Evolutionary conservation across 2,113 vertebrate species (phyloP).

Genomic region (Oophaga pumilio): DNA sequence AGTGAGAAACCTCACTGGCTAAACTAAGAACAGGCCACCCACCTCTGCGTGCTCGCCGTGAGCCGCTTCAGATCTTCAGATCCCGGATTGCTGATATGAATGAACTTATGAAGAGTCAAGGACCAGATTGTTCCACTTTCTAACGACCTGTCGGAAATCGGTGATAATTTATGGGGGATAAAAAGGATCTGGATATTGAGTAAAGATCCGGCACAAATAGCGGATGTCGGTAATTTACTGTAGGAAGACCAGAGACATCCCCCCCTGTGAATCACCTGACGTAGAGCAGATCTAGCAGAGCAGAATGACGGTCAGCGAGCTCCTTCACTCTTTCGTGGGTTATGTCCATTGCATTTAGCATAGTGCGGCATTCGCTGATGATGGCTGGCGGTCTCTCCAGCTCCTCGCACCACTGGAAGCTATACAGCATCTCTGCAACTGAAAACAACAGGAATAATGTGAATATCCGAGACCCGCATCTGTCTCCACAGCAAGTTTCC

Average conservation of each 20-base stretch:
- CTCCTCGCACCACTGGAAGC: slow-evolving; percentile 92
- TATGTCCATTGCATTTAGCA: slow-evolving; percentile 78
- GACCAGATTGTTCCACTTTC: slow-evolving; percentile 87
- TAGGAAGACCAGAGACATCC: neutral
- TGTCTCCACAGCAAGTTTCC: too few relatives aligned
- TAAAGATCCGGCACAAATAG: neutral
- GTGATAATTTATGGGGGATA: neutral
- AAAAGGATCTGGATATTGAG: neutral
- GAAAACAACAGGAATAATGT: neutral
- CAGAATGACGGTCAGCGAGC: slow-evolving; percentile 62
- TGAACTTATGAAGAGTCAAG: slow-evolving; percentile 81
- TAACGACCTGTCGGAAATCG: slow-evolving; percentile 76
- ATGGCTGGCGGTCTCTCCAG: slow-evolving; percentile 71
- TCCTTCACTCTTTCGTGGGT: slow-evolving; percentile 68
- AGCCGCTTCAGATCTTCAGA: slow-evolving; percentile 72
- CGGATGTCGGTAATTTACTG: neutral
- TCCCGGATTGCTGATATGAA: slow-evolving; percentile 64
- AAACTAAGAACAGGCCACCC: slow-evolving; percentile 18
- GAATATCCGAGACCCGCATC: too few relatives aligned
- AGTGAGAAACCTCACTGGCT: neutral
- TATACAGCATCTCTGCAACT: slow-evolving; percentile 89
- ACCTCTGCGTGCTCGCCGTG: slow-evolving; percentile 82
- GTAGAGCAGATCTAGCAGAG: slow-evolving; percentile 79
- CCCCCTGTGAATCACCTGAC: slow-evolving; percentile 72
- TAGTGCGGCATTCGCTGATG: slow-evolving; percentile 75